A percentile compares a stretch with the other conserved stretches of the same genome.
Conservation (phyloP, 2,113 vertebrate species). For the Notothenia rossii region DNA sequence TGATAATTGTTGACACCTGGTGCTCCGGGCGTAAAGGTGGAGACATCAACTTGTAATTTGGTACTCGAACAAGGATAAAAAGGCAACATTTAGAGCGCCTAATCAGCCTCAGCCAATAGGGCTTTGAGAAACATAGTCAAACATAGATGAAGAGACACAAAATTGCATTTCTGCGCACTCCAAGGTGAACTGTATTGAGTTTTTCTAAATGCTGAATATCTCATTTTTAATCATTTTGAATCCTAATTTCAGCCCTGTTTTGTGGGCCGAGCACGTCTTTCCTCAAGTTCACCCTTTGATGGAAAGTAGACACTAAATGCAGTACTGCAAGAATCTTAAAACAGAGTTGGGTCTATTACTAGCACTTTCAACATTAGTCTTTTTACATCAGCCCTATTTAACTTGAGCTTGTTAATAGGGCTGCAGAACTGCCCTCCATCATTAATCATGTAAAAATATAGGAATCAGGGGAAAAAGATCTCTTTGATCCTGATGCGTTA, state of each 20-base stretch:
- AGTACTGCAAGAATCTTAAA: constrained; percentile 50
- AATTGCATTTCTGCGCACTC: not conserved
- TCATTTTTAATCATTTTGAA: constrained; percentile 23
- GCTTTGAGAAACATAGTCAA: not conserved
- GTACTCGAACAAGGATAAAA: constrained; percentile 26
- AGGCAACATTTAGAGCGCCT: constrained; percentile 46
- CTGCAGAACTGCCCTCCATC: constrained; percentile 71
- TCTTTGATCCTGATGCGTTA: constrained; percentile 76
- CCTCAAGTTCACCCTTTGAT: constrained; percentile 55
- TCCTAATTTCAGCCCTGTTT: constrained; percentile 24
- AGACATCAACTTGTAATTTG: constrained; percentile 4
- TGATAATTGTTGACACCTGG: constrained; percentile 41
- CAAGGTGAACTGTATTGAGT: constrained; percentile 12
- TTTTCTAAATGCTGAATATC: constrained; percentile 42
- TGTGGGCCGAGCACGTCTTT: constrained; percentile 26
- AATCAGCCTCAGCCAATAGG: constrained; percentile 48
- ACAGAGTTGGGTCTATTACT: constrained; percentile 66
- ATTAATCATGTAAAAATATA: constrained; percentile 80
- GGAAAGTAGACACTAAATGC: constrained; percentile 58
- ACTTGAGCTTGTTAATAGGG: constrained; percentile 66
- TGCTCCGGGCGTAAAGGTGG: constrained; percentile 50
- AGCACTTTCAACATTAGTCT: constrained; percentile 77
- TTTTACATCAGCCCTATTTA: constrained; percentile 77
- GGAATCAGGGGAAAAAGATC: constrained; percentile 61
- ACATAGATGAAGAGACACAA: not conserved